A percentile compares a stretch with the other conserved stretches of the same genome.
These are phyloP conservation scores for Alentia gelatinosa DNA, from an alignment of 2,888 invertebrate species.

Conservation along the genomic window DNA sequence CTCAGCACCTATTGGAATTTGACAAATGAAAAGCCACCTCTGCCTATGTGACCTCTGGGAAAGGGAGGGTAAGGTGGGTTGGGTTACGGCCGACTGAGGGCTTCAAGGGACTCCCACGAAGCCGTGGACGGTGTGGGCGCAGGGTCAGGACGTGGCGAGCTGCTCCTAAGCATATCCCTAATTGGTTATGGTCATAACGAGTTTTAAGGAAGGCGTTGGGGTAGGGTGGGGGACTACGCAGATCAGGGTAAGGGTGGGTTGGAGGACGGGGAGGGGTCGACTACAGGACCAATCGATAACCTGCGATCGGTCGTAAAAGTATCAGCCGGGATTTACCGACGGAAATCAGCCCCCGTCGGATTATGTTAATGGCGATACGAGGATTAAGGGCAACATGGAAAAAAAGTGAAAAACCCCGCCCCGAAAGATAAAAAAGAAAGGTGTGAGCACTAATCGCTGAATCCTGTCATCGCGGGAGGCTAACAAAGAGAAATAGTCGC, in stretches of 20 bases:
- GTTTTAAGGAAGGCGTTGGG: slow-evolving; percentile 6
- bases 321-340: slow-evolving; percentile 20
- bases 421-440: background rate
- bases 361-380: background rate
- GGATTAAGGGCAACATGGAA: slow-evolving; percentile 25
- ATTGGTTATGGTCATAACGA: slow-evolving; percentile 17
- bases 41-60: slow-evolving; percentile 27
- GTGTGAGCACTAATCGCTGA: background rate
- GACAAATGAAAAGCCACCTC: slow-evolving; percentile 49
- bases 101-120: background rate
- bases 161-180: background rate
- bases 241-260: background rate
- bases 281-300: background rate
- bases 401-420: background rate
- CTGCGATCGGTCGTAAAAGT: slow-evolving; percentile 31
- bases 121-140: background rate
- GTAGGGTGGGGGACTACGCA: background rate
- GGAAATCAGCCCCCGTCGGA: background rate
- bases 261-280: background rate
- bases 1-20: slow-evolving; percentile 43
- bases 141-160: background rate
- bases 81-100: background rate
- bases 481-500: background rate
- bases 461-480: background rate
- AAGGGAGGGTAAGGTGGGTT: background rate